Evolutionary conservation across 1,140 invertebrate species (phyloP).

Genomic region (Cherax destructor): DNA sequence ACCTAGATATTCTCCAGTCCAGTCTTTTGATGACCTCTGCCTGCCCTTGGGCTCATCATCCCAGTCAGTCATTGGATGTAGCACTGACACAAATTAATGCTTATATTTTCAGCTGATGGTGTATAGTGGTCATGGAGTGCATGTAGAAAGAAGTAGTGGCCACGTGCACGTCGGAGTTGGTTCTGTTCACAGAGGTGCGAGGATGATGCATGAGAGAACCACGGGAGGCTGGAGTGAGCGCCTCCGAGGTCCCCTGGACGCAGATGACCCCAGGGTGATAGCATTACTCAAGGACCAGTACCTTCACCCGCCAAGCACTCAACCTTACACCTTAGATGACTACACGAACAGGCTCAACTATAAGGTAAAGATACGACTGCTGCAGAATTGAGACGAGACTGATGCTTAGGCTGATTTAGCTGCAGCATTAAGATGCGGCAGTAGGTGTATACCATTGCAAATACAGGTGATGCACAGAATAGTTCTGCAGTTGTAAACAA

Average conservation of each 20-base stretch:
- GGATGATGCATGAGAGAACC: background rate
- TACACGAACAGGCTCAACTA: conserved; percentile 47
- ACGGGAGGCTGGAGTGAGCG: conserved; percentile 21
- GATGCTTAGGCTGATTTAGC: background rate
- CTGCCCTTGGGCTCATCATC: too few relatives aligned
- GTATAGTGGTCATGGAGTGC: conserved; percentile 21
- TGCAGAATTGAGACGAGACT: too few relatives aligned
- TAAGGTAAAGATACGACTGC: conserved; percentile 11
- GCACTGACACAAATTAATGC: conserved; percentile 7
- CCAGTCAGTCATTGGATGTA: too few relatives aligned
- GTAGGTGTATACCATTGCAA: background rate
- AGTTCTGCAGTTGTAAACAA: background rate
- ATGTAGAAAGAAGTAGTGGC: conserved; percentile 4
- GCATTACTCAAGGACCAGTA: background rate
- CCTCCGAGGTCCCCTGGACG: conserved; percentile 31
- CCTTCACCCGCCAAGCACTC: conserved; percentile 29
- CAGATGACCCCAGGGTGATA: conserved; percentile 26
- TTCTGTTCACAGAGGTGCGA: conserved; percentile 1
- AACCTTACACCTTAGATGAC: conserved; percentile 23
- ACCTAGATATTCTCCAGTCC: too few relatives aligned
- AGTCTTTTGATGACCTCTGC: too few relatives aligned
- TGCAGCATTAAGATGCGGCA: background rate
- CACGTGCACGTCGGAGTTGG: conserved; percentile 40
- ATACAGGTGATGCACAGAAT: background rate
- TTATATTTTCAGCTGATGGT: conserved; percentile 10